Base-by-base conservation (phyloP, 2,888 invertebrate genomes). In the Amphipyra tragopoginis region DNA sequence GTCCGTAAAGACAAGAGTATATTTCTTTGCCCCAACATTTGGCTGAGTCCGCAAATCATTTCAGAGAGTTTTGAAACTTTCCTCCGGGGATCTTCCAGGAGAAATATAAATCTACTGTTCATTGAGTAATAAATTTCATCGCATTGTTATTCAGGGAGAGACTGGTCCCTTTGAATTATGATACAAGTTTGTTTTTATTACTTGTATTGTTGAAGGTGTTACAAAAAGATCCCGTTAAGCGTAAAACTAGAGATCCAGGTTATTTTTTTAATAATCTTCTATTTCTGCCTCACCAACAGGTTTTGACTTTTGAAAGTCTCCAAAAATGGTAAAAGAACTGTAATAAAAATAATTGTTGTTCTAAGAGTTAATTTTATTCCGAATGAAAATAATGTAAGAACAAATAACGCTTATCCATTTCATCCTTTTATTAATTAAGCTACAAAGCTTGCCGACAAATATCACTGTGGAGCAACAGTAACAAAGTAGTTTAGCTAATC, bases 111-210 rank as follows among this genome's bases (percentile, higher is more conserved):
- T 84, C 82, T 72, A 72, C 76, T 75, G 80, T 80, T 86, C 82
- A 84, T 85, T 81, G 79, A 80, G 82, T 80, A 84, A 86, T 86
- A 88, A 85, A 89, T 88, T 87, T 82, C 69, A 75, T 79, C 75
- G 72, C 81, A 86, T 89, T 88, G 81, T 86, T 87, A 88, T 88
- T 89, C 86, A 82, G 68, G 71, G 77, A 65, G 79, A 75, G 81
- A 81, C 78, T 75, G 65, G 77, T 75, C 77, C 71, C 45, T 78
- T 77, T 86, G 84, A 88, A 83, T 86, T 81, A 87, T 85, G 82
- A 81, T 73, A 80, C 75, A 88, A 88, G 82, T 88, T 89, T 85
- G 83, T 86, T 86, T 85, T 84, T 86, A 84, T 85, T 81, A 77
- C 77, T 77, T 72, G 76, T 80, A 72, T 76, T 77, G 68, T 77